Evolutionary conservation across 2,888 invertebrate species (phyloP), one percentile per base, ranked within the genome.

Genomic region (Quadroppia sp.): DNA sequence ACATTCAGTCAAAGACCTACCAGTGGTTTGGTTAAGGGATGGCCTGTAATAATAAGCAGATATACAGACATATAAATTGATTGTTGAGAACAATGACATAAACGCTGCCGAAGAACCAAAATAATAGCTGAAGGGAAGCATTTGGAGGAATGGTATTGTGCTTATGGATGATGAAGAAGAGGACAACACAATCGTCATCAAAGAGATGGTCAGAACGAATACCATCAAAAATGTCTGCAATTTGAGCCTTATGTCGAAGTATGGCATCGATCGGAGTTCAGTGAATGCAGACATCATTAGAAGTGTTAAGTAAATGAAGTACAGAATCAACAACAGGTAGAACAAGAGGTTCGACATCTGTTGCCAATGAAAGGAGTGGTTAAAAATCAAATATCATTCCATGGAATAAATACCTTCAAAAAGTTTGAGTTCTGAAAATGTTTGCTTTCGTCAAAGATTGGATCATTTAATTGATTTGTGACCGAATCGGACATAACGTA

Each of bases 181-280:
- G 17, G 76, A 76, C 25, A 76, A 36, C 15, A 76, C 28, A 30
- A 74, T 61, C 17, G 71, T 71, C n/a, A 76, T 28, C 40, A 75
- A n/a, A 13, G 72, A 74, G 32, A 76, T 75, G 28, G 74, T 76
- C 45, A 76, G 28, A 17, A 71, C 67, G 50, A 76, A 75, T 20
- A 64, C 45, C 56, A 76, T 59, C 15, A 76, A 36, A 75, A 76
- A 76, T 25, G 74, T 61, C 71, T 76, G 76, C 20, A 76, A 30
- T 71, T 76, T 76, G 15, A 76, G 74, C 13, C 76, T 30, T 7
- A 76, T 40, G 53, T 76, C 96, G 84, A 98, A 97, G 85, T 91
- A 97, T 76, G 97, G 96, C 96, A 98, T 96, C 50, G 92, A 91
- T 80, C 95, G 87, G 71, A 98, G 85, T 84, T 98, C 97, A 77